Evolutionary conservation across 2,888 invertebrate genomes (phyloP).

Genomic region (Micoletzkya japonica): DNA sequence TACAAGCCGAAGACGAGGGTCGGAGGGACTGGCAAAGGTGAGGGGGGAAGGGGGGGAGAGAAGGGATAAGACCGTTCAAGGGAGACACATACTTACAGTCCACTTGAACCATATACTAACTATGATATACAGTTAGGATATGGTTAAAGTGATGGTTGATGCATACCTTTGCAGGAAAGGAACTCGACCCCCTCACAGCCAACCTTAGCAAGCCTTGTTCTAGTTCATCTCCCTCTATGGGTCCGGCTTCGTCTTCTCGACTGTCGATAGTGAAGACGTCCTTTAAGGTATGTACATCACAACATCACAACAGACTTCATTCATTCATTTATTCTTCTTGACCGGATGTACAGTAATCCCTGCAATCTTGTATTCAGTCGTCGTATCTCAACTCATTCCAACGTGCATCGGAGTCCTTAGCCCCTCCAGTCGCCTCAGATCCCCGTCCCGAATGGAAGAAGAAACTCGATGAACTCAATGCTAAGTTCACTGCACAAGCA

Average conservation of each 20-base stretch:
- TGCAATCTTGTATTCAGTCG: background rate
- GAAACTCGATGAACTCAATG: slow-evolving; percentile 43
- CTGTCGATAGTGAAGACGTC: slow-evolving; percentile 43
- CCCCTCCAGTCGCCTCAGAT: slow-evolving; percentile 38
- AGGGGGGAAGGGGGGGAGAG: background rate
- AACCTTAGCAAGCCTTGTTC: slow-evolving; percentile 21
- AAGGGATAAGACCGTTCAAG: too few species aligned
- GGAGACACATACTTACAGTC: too few species aligned
- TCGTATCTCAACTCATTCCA: slow-evolving; percentile 10
- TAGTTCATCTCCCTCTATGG: background rate
- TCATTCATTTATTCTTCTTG: too few species aligned
- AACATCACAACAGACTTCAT: too few species aligned
- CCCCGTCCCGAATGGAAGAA: slow-evolving; percentile 55
- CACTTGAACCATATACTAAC: too few species aligned
- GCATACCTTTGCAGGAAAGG: slow-evolving; percentile 9
- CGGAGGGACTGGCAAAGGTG: slow-evolving; percentile 14
- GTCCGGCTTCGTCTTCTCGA: slow-evolving; percentile 31
- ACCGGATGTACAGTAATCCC: too few species aligned
- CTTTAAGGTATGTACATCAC: slow-evolving; percentile 40
- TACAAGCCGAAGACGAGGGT: slow-evolving; percentile 25
- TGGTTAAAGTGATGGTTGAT: too few species aligned
- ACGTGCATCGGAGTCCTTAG: slow-evolving; percentile 4
- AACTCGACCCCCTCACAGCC: slow-evolving; percentile 25
- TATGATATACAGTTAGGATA: too few species aligned
- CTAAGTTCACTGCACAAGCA: slow-evolving; percentile 25